Evolutionary conservation across 2,113 vertebrate genomes (phyloP), one percentile per base, ranked within the genome.

Genomic region (Phoxinus phoxinus): DNA sequence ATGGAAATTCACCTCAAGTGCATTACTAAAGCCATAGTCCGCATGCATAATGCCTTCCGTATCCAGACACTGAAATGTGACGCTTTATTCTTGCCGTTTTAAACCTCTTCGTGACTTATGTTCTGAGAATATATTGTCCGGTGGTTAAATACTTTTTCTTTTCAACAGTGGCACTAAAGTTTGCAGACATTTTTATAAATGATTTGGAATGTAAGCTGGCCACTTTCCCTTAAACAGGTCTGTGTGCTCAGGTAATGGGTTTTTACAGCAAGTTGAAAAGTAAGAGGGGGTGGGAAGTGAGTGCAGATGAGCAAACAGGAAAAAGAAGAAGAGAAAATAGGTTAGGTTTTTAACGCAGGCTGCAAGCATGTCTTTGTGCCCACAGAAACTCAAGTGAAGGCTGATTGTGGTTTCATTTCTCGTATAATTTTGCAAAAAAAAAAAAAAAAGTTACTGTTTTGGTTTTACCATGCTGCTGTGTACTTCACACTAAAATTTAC

Each of bases 1-100:
- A 46, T 46, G 4, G 19, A 46, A 30, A 12, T 79, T 61, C 56
- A 79, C 76, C 56, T 59, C 3, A 81, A 65, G 78, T 81, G 78
- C 78, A 63, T 81, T 81, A 21, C 17, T 65, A 58, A 81, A 81
- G n/a, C 58, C 58, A 30, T 81, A 44, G 32, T 35, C 10, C 76
- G 15, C 19, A 3, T 80, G 78, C 58, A 12, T 30, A n/a, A 41
- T 79, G 76, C 76, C 58, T 61, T 80, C 10, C 0, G 23, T 80
- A 27, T 80, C 11, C 37, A 44, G 4, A 80, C 76, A 63, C 51
- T 37, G 53, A 35, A 35, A 44, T 63, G 23, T 79, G 35, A 44
- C 0, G 12, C 12, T 9, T 15, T 44, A 25, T 61, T 79, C 35
- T 44, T 61, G 56, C 56, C 23, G 1, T 19, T 63, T 80, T 56